A percentile compares a stretch with the other conserved stretches of the same genome.
These are phyloP conservation scores for Acipenser oxyrinchus DNA, from an alignment of 2,797 vertebrate species.

Conservation along the genomic window DNA sequence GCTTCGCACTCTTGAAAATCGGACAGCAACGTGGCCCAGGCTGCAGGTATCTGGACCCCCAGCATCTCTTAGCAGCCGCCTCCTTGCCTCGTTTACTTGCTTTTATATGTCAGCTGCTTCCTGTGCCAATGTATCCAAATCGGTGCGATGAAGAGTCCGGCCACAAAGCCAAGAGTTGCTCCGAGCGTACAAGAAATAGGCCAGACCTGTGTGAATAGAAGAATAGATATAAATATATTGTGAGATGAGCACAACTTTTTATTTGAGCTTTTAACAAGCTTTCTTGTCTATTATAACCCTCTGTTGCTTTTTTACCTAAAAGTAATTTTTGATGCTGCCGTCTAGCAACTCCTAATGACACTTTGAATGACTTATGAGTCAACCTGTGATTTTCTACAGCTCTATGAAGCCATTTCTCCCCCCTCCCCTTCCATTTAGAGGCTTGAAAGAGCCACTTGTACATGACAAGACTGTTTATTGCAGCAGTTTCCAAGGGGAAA, in stretches of 20 bases:
- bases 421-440: too few species aligned
- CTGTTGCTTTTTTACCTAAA: too few species aligned
- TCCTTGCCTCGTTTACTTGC: conserved; percentile 68
- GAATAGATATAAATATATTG: conserved; percentile 3
- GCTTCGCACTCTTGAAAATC: too few species aligned
- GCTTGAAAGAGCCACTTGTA: not conserved
- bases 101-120: conserved; percentile 93
- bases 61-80: too few species aligned
- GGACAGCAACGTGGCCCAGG: too few species aligned
- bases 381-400: not conserved
- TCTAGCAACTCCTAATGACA: too few species aligned
- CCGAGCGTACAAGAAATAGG: conserved; percentile 92
- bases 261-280: not conserved
- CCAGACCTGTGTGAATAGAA: conserved; percentile 72
- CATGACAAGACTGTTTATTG: not conserved
- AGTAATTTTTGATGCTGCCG: too few species aligned
- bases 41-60: too few species aligned
- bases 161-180: conserved; percentile 76
- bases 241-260: not conserved
- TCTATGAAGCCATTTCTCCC: too few species aligned
- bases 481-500: not conserved
- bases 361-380: not conserved
- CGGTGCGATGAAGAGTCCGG: conserved; percentile 78
- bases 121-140: conserved; percentile 90
- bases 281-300: too few species aligned